Base-by-base conservation (phyloP, 2,113 vertebrate genomes). In the Apeltes quadracus region DNA sequence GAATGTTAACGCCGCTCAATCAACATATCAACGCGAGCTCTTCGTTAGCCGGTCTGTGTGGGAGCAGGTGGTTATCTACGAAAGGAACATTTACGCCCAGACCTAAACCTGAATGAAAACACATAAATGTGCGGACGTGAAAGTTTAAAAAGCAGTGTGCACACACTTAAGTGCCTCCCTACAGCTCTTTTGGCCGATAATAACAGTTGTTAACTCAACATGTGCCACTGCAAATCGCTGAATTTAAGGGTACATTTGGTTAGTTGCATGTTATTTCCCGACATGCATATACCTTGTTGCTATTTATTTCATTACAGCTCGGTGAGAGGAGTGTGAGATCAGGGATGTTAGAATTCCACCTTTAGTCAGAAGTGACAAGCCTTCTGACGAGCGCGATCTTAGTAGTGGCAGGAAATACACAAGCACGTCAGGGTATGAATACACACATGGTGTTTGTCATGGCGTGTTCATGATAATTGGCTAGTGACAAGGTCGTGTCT, bases 181-280 rank as follows among this genome's bases (percentile, higher is more conserved):
- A 5, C 41, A 29, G 22, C 61, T 79, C 56, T 79, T 72, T 51
- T 23, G 61, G 56, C 53, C 57, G 56, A 27, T 67, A 61, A 76
- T 69, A 65, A 27, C 56, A 75, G 44, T 57, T 71, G 59, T 66
- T 62, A 67, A 39, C 54, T 65, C 15, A 44, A 55, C 58, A 61
- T 50, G 59, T 61, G 39, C 4, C n/a, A 68, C 69, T 73, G 39
- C 58, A 75, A 63, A 85, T 71, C 36, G 66, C 61, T 65, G 62
- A 71, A 50, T 69, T 22, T 74, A 57, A 78, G 79, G 73, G 72
- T 57, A 65, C 59, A 76, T 81, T 65, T 67, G 71, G 74, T 80
- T 76, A 71, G 68, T 29, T 51, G 27, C 57, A 54, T 81, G 76
- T 84, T 58, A 68, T 68, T 76, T 76, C 23, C 51, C 25, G 41